Evolutionary conservation across 1,140 invertebrate species (phyloP).

Genomic region (Neodiprion virginianus): DNA sequence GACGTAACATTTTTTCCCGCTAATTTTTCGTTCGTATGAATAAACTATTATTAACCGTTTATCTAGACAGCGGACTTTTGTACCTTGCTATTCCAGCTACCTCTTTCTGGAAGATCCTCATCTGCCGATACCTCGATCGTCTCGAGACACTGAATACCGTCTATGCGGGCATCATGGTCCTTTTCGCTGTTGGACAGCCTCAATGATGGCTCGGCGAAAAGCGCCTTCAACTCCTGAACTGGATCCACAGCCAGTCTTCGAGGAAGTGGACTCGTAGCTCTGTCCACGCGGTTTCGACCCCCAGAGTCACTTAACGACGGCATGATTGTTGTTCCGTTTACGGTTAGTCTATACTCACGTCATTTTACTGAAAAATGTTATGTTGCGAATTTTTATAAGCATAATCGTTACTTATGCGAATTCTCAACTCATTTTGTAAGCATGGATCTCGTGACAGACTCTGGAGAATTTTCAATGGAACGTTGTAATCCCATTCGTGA

Average conservation of each 20-base stretch:
- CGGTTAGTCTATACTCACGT: background rate
- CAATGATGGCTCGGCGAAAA: slow-evolving; percentile 31
- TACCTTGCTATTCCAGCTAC: slow-evolving; percentile 50
- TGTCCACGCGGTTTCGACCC: slow-evolving; percentile 40
- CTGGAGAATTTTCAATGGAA: too few species aligned
- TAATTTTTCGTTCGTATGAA: too few species aligned
- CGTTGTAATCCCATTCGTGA: too few species aligned
- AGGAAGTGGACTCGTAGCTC: slow-evolving; percentile 49
- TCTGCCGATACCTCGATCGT: slow-evolving; percentile 20
- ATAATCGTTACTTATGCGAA: too few species aligned
- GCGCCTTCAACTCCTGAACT: slow-evolving; percentile 35
- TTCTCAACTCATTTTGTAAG: too few species aligned
- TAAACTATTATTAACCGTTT: too few species aligned
- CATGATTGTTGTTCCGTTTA: background rate
- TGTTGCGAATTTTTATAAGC: too few species aligned
- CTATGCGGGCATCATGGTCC: slow-evolving; percentile 39
- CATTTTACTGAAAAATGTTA: background rate
- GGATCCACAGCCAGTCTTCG: slow-evolving; percentile 34
- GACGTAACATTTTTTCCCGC: too few species aligned
- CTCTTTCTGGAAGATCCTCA: slow-evolving; percentile 42
- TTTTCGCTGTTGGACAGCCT: slow-evolving; percentile 31
- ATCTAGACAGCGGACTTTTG: background rate
- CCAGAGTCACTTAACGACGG: slow-evolving; percentile 18
- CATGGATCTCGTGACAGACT: too few species aligned
- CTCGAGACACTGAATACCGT: slow-evolving; percentile 43